Conservation (phyloP, 1,140 invertebrate genomes). For the Aphidius ervi region DNA sequence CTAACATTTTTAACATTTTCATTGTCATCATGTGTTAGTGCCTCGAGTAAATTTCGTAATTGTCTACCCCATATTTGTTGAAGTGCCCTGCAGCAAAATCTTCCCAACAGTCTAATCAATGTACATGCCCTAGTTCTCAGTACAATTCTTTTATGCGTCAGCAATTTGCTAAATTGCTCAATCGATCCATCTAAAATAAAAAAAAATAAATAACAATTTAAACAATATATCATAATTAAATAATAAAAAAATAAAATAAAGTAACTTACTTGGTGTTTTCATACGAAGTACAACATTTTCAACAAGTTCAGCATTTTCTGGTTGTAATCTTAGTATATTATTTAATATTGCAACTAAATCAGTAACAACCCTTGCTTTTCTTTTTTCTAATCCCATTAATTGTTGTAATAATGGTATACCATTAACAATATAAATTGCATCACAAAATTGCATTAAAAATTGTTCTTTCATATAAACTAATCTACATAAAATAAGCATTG, state of each 20-base stretch:
- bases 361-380: slow-evolving; percentile 58
- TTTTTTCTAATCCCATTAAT: slow-evolving; percentile 56
- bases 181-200: slow-evolving; percentile 25
- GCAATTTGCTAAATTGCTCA: slow-evolving; percentile 58
- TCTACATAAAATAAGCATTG: slow-evolving; percentile 67
- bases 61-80: slow-evolving; percentile 61
- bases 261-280: slow-evolving; percentile 27
- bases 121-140: slow-evolving; percentile 64
- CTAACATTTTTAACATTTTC: slow-evolving; percentile 54
- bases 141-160: slow-evolving; percentile 59
- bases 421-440: slow-evolving; percentile 66
- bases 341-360: slow-evolving; percentile 69
- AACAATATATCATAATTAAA: neutral
- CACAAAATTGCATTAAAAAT: slow-evolving; percentile 74
- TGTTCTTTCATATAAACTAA: slow-evolving; percentile 65
- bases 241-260: slow-evolving; percentile 7
- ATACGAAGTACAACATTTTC: slow-evolving; percentile 60
- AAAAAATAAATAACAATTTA: slow-evolving; percentile 5
- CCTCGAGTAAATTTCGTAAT: slow-evolving; percentile 54
- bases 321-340: slow-evolving; percentile 68
- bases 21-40: slow-evolving; percentile 53
- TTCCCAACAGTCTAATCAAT: slow-evolving; percentile 62
- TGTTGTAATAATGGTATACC: slow-evolving; percentile 47
- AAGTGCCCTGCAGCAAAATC: slow-evolving; percentile 61
- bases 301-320: slow-evolving; percentile 70